Conservation (phyloP, 2,797 vertebrate species). For the Sphaeramia orbicularis region DNA sequence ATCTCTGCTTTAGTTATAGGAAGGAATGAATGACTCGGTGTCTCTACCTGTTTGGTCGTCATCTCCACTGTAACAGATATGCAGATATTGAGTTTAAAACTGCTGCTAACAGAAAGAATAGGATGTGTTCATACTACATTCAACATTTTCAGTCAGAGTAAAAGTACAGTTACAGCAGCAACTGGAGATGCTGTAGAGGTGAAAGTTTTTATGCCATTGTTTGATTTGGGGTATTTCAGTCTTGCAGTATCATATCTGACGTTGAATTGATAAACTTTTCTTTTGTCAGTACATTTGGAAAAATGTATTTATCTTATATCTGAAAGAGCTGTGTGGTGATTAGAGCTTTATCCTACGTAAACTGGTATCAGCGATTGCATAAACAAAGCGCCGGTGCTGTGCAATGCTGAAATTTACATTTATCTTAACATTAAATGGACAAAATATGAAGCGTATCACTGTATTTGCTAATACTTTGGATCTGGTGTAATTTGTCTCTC, state of each 20-base stretch:
- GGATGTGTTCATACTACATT: background rate
- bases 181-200: background rate
- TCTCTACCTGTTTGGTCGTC: too few species aligned
- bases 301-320: constrained; percentile 5
- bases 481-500: constrained; percentile 4
- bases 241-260: constrained; percentile 35
- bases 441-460: constrained; percentile 18
- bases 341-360: background rate
- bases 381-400: constrained; percentile 12
- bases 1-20: too few species aligned
- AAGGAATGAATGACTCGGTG: too few species aligned
- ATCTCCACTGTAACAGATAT: too few species aligned
- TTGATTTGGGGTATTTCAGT: constrained; percentile 38
- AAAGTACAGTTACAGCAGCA: constrained; percentile 9
- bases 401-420: constrained; percentile 42
- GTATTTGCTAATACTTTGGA: constrained; percentile 23
- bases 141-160: background rate
- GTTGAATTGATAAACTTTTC: constrained; percentile 32
- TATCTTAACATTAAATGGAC: constrained; percentile 36
- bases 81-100: too few species aligned
- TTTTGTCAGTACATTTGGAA: constrained; percentile 28
- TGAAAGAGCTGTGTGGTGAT: constrained; percentile 42
- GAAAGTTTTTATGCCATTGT: background rate
- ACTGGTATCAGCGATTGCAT: constrained; percentile 50
- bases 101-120: too few species aligned